These are phyloP conservation scores for Ianthella basta DNA, from an alignment of 37 sponge, comb jelly and placozoan genomes.

Conservation along the genomic window DNA sequence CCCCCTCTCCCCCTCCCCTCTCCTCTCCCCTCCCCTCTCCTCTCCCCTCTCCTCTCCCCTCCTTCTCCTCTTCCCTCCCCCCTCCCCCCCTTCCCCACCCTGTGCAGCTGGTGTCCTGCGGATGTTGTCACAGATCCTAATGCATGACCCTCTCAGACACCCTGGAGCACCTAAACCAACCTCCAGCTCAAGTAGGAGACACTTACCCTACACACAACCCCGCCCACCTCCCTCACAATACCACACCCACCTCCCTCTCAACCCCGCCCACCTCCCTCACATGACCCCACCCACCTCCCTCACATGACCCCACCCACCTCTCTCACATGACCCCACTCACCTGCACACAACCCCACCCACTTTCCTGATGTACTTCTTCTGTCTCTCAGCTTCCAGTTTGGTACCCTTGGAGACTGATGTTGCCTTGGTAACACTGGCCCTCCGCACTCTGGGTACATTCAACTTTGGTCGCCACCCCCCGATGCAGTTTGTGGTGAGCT, in stretches of 20 bases:
- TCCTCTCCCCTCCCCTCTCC: slow-evolving; percentile 8
- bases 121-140: slow-evolving; percentile 76
- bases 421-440: slow-evolving; percentile 66
- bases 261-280: background rate
- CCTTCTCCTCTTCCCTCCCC: background rate
- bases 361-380: too few relatives aligned
- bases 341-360: too few relatives aligned
- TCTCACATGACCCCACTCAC: background rate
- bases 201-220: too few relatives aligned
- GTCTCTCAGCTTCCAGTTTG: too few relatives aligned
- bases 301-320: slow-evolving; percentile 9
- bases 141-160: slow-evolving; percentile 68
- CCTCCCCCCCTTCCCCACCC: background rate
- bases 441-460: slow-evolving; percentile 84
- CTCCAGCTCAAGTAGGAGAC: too few relatives aligned
- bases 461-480: slow-evolving; percentile 78
- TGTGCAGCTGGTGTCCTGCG: slow-evolving; percentile 74
- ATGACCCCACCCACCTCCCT: background rate
- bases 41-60: background rate
- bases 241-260: too few relatives aligned
- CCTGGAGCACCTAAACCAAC: slow-evolving; percentile 72
- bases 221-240: too few relatives aligned
- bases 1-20: background rate
- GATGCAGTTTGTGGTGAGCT: slow-evolving; percentile 78
- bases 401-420: slow-evolving; percentile 48